Percentiles rank a stretch among this genome's conserved stretches.
Conservation (phyloP, 2,797 vertebrate species). For the Orientallactaga sibirica region DNA sequence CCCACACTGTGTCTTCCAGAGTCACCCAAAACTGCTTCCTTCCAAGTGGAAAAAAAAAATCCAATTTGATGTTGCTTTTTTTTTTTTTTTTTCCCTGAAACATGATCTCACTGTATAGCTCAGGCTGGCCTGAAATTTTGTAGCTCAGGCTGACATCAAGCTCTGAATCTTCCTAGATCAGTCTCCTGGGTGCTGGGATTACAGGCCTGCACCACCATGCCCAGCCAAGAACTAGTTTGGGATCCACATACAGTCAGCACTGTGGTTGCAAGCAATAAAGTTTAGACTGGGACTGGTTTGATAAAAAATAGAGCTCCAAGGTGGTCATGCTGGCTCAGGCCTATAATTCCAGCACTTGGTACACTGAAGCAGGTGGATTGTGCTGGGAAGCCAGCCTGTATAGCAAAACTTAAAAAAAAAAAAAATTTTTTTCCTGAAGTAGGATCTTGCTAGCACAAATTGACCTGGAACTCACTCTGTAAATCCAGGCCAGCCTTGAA, state of each 20-base stretch:
- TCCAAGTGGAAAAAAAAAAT: not conserved
- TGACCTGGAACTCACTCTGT: too few relatives aligned
- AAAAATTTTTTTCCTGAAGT: not conserved
- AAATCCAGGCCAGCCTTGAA: too few relatives aligned
- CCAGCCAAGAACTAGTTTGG: not conserved
- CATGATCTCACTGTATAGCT: not conserved
- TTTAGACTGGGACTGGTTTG: slow-evolving; percentile 9
- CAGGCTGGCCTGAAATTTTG: not conserved
- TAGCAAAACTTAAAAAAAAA: not conserved
- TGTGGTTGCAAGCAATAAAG: slow-evolving; percentile 44
- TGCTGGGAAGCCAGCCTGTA: not conserved
- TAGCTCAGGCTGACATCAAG: not conserved
- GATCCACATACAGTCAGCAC: not conserved
- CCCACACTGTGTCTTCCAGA: slow-evolving; percentile 13
- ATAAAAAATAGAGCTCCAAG: not conserved
- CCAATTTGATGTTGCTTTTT: not conserved
- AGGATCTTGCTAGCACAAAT: too few relatives aligned
- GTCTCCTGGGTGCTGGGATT: not conserved
- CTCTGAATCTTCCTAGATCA: not conserved
- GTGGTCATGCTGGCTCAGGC: not conserved
- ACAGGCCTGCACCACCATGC: too few relatives aligned
- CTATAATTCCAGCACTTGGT: not conserved
- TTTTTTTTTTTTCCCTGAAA: not conserved
- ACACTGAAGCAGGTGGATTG: not conserved
- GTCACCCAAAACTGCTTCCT: slow-evolving; percentile 27